Evolutionary conservation across 2,113 vertebrate genomes (phyloP).

Genomic region (Oryzias celebensis): DNA sequence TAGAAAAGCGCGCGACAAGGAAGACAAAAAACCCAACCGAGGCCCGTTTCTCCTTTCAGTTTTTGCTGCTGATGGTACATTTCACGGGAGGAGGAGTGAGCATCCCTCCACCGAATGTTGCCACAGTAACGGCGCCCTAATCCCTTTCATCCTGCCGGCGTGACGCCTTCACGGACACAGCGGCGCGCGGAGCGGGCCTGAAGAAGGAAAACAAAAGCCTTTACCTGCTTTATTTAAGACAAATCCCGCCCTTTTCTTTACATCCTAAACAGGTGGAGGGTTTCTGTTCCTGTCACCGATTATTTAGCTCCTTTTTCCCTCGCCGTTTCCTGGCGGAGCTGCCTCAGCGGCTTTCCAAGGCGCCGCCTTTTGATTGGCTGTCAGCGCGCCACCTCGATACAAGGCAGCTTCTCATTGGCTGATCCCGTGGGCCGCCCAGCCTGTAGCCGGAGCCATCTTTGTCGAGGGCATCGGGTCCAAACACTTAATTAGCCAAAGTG

Average conservation of each 20-base stretch:
- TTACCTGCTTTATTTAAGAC: constrained; percentile 59
- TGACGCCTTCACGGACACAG: constrained; percentile 36
- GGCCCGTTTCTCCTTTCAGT: constrained; percentile 16
- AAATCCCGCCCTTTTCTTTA: constrained; percentile 40
- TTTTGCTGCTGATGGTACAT: neutral
- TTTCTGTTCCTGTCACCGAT: constrained; percentile 42
- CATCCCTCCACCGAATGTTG: constrained; percentile 68
- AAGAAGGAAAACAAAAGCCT: neutral
- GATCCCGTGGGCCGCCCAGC: neutral
- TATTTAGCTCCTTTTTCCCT: constrained; percentile 13
- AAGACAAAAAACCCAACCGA: neutral
- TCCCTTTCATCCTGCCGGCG: constrained; percentile 61
- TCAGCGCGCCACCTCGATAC: neutral
- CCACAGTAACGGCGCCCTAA: constrained; percentile 72
- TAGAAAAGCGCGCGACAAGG: neutral
- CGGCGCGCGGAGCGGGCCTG: neutral
- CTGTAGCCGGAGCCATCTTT: constrained; percentile 58
- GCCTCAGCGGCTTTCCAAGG: constrained; percentile 42
- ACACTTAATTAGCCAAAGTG: constrained; percentile 74
- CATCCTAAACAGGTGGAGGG: constrained; percentile 48
- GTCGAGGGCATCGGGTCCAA: constrained; percentile 66
- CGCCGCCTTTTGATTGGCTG: constrained; percentile 47
- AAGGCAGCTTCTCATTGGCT: constrained; percentile 54
- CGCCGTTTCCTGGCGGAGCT: constrained; percentile 9
- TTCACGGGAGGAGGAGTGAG: constrained; percentile 48